Evolutionary conservation across 2,797 vertebrate genomes (phyloP), one percentile per base, ranked within the genome.

Genomic region (Myripristis jacobus): DNA sequence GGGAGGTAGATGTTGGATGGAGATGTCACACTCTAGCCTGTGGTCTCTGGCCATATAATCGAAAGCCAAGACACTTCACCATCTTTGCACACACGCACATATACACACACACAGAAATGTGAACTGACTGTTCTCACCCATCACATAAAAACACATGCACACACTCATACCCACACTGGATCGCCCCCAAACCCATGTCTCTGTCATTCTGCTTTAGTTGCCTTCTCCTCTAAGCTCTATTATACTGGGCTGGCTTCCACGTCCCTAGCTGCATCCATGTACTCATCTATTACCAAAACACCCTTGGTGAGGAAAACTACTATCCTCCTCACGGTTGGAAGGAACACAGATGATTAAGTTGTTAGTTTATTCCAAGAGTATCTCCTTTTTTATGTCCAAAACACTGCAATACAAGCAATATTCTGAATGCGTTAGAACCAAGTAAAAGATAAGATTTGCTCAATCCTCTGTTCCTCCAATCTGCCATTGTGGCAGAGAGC

Each of bases 1-100:
- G 76, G 70, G 79, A 75, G 66, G 75, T 31, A 46, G 70, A 72
- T 75, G 71, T 38, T 82, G 73, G 75, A 82, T 76, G 73, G 59
- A 84, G 75, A 78, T 73, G 73, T 75, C 63, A 61, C 63, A n/a
- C 56, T 44, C 66, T 36, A 66, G 77, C 60, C 52, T 61, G 59
- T 48, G 60, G 63, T 64, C 55, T 50, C 72, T 46, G 34, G 70
- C 54, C 36, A 50, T 62, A 57, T 44, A 22, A 52, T 48, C 46
- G 46, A 38, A 29, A 80, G 85, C 81, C 77, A 77, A 85, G 43
- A 54, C 62, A 41, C 70, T 73, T 79, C 60, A 66, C 11, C 58
- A 31, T 80, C 69, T 69, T 46, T 66, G 68, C 55, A 64, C 66
- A 54, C 15, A 1, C 29, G 73, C 44, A 70, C 70, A 36, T 56